Percentiles rank a stretch among this genome's conserved stretches.
Conservation (phyloP, 2,888 invertebrate genomes). For the Tyria jacobaeae region DNA sequence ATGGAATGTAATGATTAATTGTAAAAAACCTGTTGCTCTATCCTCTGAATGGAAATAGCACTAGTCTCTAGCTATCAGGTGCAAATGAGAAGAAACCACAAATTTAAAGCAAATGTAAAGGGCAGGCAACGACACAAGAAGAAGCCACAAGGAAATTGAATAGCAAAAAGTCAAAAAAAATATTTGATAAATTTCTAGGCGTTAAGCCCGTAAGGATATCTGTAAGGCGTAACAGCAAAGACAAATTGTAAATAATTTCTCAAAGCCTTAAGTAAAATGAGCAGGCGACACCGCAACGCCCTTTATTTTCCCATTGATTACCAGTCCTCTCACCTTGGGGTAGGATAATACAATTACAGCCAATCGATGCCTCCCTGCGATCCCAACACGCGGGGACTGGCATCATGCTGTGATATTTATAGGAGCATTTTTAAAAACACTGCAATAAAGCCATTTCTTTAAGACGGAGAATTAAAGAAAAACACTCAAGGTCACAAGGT, state of each 20-base stretch:
- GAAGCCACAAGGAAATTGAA: neutral
- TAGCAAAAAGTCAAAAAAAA: slow-evolving; percentile 9
- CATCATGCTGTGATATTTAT: slow-evolving; percentile 75
- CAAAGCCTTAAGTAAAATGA: slow-evolving; percentile 53
- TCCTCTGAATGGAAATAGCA: no score
- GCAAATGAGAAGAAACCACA: no score
- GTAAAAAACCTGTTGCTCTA: no score
- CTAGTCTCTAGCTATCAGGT: no score
- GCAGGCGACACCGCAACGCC: slow-evolving; percentile 55
- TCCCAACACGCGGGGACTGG: slow-evolving; percentile 49
- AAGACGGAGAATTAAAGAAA: neutral
- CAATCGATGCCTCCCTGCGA: slow-evolving; percentile 77
- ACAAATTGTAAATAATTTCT: slow-evolving; percentile 22
- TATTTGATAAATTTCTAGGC: slow-evolving; percentile 12
- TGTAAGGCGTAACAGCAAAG: slow-evolving; percentile 23
- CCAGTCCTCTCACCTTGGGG: slow-evolving; percentile 70
- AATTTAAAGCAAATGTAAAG: no score
- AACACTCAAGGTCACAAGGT: no score
- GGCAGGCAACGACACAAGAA: no score
- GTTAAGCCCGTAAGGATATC: slow-evolving; percentile 14
- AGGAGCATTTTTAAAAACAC: slow-evolving; percentile 46
- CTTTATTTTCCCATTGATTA: slow-evolving; percentile 69
- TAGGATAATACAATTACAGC: slow-evolving; percentile 78
- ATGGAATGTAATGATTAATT: no score
- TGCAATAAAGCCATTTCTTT: slow-evolving; percentile 29